A percentile compares a stretch with the other conserved stretches of the same genome.
Conservation (phyloP, 2,888 invertebrate species). For the Xanthia icteritia region DNA sequence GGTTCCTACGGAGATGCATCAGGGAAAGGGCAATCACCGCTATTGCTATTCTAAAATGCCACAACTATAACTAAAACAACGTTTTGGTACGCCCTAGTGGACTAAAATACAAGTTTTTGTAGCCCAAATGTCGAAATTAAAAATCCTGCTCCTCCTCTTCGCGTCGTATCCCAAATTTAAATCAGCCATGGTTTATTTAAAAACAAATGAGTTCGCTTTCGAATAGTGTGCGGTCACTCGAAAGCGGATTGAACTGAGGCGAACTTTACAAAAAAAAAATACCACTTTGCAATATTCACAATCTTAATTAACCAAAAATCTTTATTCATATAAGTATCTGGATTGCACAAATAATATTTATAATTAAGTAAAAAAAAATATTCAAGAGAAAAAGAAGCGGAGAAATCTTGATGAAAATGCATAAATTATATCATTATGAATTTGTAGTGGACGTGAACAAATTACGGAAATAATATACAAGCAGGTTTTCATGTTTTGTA, state of each 20-base stretch:
- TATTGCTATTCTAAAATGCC: too few relatives aligned
- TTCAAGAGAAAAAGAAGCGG: neutral
- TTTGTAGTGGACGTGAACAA: neutral
- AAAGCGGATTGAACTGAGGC: neutral
- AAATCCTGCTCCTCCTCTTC: too few relatives aligned
- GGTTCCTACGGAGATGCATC: too few relatives aligned
- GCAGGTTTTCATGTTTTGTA: neutral
- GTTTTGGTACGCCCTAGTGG: too few relatives aligned
- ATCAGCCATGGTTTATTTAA: too few relatives aligned
- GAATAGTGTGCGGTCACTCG: too few relatives aligned
- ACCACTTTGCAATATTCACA: neutral
- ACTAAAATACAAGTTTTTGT: too few relatives aligned
- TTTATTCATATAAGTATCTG: neutral
- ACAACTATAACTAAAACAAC: too few relatives aligned
- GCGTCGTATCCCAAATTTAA: too few relatives aligned
- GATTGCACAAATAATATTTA: neutral
- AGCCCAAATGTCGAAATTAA: too few relatives aligned
- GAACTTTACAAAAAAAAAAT: neutral
- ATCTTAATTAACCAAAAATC: neutral
- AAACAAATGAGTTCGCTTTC: too few relatives aligned
- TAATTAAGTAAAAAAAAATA: neutral
- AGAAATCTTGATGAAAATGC: constrained; percentile 1
- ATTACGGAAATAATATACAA: neutral
- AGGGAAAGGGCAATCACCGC: too few relatives aligned
- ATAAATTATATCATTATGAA: constrained; percentile 1